Evolutionary conservation across 2,888 invertebrate genomes (phyloP), one percentile per base, ranked within the genome.

Genomic region (Eubasilissa splendida): DNA sequence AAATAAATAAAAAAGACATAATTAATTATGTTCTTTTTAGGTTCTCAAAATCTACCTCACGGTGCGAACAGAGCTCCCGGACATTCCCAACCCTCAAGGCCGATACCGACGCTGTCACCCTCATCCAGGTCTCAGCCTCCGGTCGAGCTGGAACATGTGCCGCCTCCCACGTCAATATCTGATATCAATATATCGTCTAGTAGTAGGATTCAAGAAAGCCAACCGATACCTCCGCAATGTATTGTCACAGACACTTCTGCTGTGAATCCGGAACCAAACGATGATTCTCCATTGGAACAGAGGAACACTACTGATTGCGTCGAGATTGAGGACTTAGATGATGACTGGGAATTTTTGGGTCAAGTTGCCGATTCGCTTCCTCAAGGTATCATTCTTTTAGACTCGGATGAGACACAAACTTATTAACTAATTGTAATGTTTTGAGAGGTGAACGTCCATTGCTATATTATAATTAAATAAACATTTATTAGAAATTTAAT

Each of bases 231-330:
- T 9, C 83, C 83, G 7, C 78, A 78, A 54, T 82, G 77, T 53
- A 79, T 81, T 10, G 73, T 83, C 14, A 83, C 82, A n/a, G 82
- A 81, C 60, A 76, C 81, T 3, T 76, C 80, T 1, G 63, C 8
- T n/a, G 70, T 66, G 14, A 66, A 63, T 59, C 50, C 71, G n/a
- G n/a, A 68, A 11, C 14, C 14, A 14, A 22, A 59, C 5, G 73
- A 80, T 82, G 54, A 84, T 71, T 82, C 80, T 80, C 81, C 80
- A n/a, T 14, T 77, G 53, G 77, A 77, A 33, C 78, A 77, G n/a
- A 77, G 76, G n/a, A 90, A 90, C 85, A 88, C 89, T n/a, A 88
- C 88, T 77, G 91, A 90, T 88, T 91, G 91, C 87, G 88, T 88
- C 86, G 90, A 91, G 88, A 87, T 90, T 52, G 90, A 90, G 86